phyloP scores from a whole-genome alignment of 2,113 vertebrate genomes.

The Eudorcas thomsonii region DNA sequence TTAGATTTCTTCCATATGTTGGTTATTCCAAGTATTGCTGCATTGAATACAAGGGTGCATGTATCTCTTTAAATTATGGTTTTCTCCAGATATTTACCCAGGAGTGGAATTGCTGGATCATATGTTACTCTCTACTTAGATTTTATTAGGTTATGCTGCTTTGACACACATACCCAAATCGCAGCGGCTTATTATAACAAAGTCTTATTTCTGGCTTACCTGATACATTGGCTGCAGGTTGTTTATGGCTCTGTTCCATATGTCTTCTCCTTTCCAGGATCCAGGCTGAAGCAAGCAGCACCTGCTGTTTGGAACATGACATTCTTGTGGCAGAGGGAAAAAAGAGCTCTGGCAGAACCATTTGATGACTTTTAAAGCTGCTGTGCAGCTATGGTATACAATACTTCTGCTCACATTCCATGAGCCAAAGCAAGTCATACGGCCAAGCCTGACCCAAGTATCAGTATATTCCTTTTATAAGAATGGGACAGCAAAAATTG shows the following conservation, averaged over 20 bases:
- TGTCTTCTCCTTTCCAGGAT: neutral
- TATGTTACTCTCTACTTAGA: neutral
- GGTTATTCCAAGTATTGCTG: neutral
- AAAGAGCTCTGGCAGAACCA: neutral
- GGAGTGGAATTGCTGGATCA: neutral
- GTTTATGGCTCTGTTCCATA: neutral
- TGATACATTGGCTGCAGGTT: neutral
- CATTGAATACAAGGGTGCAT: neutral
- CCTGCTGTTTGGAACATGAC: neutral
- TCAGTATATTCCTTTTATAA: neutral
- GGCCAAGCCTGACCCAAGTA: neutral
- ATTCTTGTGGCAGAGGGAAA: neutral
- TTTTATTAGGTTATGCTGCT: neutral
- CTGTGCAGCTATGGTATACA: neutral
- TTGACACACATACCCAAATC: neutral
- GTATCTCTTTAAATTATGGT: neutral
- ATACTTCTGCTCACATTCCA: neutral
- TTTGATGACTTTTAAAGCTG: neutral
- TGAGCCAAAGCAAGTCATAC: neutral
- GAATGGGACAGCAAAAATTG: neutral
- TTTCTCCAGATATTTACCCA: neutral
- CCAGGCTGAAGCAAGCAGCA: neutral
- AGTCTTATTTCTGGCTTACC: neutral
- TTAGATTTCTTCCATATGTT: neutral
- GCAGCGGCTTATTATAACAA: neutral